These are phyloP conservation scores for Dicranocentrus wangi DNA, from an alignment of 2,888 invertebrate species.

Conservation along the genomic window DNA sequence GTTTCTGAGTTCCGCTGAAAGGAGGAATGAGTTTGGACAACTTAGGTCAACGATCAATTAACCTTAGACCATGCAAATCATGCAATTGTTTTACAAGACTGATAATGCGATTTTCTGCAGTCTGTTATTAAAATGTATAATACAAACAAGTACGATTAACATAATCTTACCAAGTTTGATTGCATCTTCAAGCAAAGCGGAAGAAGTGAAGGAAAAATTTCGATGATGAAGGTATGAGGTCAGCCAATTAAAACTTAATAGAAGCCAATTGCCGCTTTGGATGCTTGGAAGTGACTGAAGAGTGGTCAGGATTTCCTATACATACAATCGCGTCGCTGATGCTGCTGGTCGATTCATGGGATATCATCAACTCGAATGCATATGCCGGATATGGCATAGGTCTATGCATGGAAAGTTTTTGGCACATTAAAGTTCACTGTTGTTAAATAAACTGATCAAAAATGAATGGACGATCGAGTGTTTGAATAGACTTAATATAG, in stretches of 20 bases:
- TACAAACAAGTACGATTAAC: too few species aligned
- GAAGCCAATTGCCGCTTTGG: slow-evolving; percentile 37
- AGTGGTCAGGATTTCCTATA: not conserved
- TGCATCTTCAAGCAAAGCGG: slow-evolving; percentile 11
- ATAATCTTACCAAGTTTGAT: not conserved
- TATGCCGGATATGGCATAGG: not conserved
- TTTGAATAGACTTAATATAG: not conserved
- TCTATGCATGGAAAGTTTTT: slow-evolving; percentile 43
- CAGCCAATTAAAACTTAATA: slow-evolving; percentile 28
- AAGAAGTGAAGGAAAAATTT: slow-evolving; percentile 2
- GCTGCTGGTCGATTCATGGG: too few species aligned
- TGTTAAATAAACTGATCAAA: not conserved
- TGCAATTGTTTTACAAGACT: too few species aligned
- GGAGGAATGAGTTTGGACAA: too few species aligned
- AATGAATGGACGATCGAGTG: not conserved
- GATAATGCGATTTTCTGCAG: too few species aligned
- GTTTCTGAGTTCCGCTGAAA: too few species aligned
- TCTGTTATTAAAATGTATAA: too few species aligned
- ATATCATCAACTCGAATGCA: not conserved
- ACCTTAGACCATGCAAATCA: too few species aligned
- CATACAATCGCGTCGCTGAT: too few species aligned
- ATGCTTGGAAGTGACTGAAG: slow-evolving; percentile 29
- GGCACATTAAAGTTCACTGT: slow-evolving; percentile 41
- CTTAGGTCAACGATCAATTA: too few species aligned
- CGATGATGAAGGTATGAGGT: slow-evolving; percentile 15